A percentile compares a stretch with the other conserved stretches of the same genome.
Evolutionary conservation across 2,888 invertebrate genomes (phyloP).

Genomic region (Rapana venosa): DNA sequence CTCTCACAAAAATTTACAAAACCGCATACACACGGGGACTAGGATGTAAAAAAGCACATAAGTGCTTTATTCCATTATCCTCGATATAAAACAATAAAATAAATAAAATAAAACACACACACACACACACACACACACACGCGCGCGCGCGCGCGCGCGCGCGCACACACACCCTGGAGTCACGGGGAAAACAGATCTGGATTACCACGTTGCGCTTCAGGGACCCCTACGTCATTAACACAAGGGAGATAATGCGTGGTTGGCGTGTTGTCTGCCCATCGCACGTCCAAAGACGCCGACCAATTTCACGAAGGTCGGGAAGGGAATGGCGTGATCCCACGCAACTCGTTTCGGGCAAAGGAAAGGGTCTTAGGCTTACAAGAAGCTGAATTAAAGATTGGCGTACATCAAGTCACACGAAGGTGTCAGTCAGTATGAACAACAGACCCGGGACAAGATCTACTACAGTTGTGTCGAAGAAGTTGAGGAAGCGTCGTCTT

Average conservation of each 20-base stretch:
- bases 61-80: too few relatives aligned
- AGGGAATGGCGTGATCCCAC: background rate
- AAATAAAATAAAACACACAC: too few relatives aligned
- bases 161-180: too few relatives aligned
- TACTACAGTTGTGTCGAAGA: too few relatives aligned
- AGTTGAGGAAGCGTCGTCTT: background rate
- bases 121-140: background rate
- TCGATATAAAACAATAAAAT: too few relatives aligned
- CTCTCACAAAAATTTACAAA: too few relatives aligned
- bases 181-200: background rate
- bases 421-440: background rate
- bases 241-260: background rate
- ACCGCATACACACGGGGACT: too few relatives aligned
- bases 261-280: conserved; percentile 12
- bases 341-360: background rate
- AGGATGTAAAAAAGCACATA: too few relatives aligned
- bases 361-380: background rate
- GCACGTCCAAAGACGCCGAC: conserved; percentile 3
- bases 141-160: background rate
- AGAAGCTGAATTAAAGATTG: too few relatives aligned
- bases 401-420: background rate
- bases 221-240: background rate
- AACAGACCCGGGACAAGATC: background rate
- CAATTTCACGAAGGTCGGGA: background rate
- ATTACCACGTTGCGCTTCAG: background rate